Evolutionary conservation across 2,888 invertebrate species (phyloP), one percentile per base, ranked within the genome.

Genomic region (Parasteatoda lunata): DNA sequence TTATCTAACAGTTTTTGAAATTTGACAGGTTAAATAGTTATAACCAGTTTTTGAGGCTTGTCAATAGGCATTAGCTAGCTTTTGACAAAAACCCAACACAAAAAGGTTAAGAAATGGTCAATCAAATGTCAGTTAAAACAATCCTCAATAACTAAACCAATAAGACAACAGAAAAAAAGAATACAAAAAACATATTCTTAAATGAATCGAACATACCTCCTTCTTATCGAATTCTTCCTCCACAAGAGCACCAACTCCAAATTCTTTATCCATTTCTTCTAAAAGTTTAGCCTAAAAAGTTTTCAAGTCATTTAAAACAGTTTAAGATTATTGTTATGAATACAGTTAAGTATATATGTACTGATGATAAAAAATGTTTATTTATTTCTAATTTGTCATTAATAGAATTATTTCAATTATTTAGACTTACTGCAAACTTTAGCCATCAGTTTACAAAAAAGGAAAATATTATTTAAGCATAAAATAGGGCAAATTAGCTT

Each of bases 251-350:
- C 95, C 94, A 88, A 98, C 95, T 52, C 98, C 98, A 93, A 98
- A 98, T 92, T 96, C 97, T 90, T 95, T 96, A 92, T 99, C 99
- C 94, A 99, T 94, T 92, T 98, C 97, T 92, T 98, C 97, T 91
- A 99, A 92, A 93, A 96, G 94, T 92, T 97, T 97, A 47, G 97
- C 98, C 97, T 96, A 89, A n/a, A 91, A 48, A 15, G 48, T 70
- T 49, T 13, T 70, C 15, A n/a, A 68, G 1, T 15, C 0, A n/a
- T 75, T 8, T 75, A 75, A 5, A 52, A 4, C 66, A 49, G 49
- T 45, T 5, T 48, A 3, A 48, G 66, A 77, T 49, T 48, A 8
- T 5, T 11, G 68, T 1, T 11, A 54, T 5, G 0, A 9, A 70
- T 49, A 70, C 2, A n/a, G n/a, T n/a, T n/a, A n/a, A n/a, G n/a